Base-by-base conservation (phyloP, 1,140 invertebrate species). In the Thaumatotibia leucotreta region DNA sequence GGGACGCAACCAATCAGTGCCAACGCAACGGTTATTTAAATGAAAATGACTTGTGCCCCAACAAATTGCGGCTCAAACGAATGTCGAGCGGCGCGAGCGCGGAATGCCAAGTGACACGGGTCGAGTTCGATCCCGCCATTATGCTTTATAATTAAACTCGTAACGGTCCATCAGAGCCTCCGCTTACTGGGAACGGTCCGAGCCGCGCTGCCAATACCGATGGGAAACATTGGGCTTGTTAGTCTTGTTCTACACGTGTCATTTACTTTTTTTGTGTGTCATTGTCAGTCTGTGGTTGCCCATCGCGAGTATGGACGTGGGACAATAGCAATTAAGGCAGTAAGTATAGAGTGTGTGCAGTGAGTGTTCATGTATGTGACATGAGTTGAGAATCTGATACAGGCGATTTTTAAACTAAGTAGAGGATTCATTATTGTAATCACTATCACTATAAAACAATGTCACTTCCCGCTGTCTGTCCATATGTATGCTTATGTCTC, bases 21-120 rank as follows among this genome's bases (percentile, higher is more conserved):
- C 65, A 50, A 61, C 54, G 63, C 23, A 35, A 24, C 64, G 61
- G 68, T 61, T 63, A 63, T 74, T 74, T 71, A 61, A 73, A 70
- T 69, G 45, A 71, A 70, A 70, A 76, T 76, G 68, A 76, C 61
- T 65, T 63, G 66, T 58, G 68, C 65, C 68, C 70, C 70, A 76
- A 70, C 70, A 76, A 79, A 79, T 79, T 76, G 72, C 63, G 70
- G 77, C 74, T 79, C 74, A 74, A 79, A 76, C 72, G 76, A 76
- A 78, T 17, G 23, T 11, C n/a, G 11, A 2, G 10, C 23, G 52
- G 11, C 1, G 10, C 23, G 52, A 24, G 23, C 23, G 4, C 23
- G 52, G 52, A 58, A 58, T 58, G 52, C 8, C 11, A 58, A 58
- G 22, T 27, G 23, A 24, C 22, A n/a, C 20, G n/a, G 23, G 23